Base-by-base conservation (phyloP, 2,888 invertebrate genomes). In the Clitarchus hookeri region DNA sequence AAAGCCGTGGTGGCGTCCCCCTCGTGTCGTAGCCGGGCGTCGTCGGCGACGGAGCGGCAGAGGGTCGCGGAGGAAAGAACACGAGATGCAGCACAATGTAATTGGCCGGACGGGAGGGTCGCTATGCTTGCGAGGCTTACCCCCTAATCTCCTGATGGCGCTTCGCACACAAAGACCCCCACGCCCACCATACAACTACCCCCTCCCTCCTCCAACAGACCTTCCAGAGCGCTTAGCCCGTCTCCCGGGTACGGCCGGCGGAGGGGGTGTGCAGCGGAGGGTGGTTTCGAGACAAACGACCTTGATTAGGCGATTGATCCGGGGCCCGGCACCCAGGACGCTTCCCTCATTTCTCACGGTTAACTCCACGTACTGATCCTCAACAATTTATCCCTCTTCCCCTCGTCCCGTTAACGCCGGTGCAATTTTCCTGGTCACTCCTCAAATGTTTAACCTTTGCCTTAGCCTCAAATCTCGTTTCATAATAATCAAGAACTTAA, bases 281-380 rank as follows among this genome's bases (percentile, higher is more conserved):
- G 65, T 77, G 44, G 27, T 26, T 27, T n/a, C 86, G 84, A 86
- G 84, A 86, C 86, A 86, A 86, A 86, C 86, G 86, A 84, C 86
- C 84, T 79, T 86, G 86, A 86, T 86, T 86, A 86, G 78, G 53
- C 84, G 84, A 86, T 86, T 84, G 86, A 86, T 86, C 86, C 86
- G 26, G 84, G 65, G 65, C 65, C n/a, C 48, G 16, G 48, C 48
- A 48, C 48, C 48, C 48, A 48, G 65, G 65, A n/a, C 65, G 65
- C 65, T 65, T 65, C 65, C 65, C 65, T 65, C 65, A 65, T 65
- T 65, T 65, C 65, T 65, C 65, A 65, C 65, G n/a, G 65, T 65
- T 65, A 65, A 65, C 65, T 6, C 65, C 65, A 65, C n/a, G 65
- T n/a, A 65, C 65, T 65, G 65, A 65, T 65, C 65, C 65, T 11